Evolutionary conservation across 1,140 invertebrate species (phyloP).

Genomic region (Drosophila ohnishii): DNA sequence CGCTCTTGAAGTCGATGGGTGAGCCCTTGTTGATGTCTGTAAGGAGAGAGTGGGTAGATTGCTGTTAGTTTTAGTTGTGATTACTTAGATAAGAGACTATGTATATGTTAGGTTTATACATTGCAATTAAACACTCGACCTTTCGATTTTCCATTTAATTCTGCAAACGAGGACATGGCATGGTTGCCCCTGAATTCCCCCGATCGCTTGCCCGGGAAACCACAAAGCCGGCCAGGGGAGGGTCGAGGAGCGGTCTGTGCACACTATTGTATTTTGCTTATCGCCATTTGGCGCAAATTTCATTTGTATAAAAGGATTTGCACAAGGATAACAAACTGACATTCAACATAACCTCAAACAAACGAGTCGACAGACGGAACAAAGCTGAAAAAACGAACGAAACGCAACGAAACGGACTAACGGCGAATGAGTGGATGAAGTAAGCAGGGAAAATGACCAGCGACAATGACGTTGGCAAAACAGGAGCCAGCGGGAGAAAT

Average conservation of each 20-base stretch:
- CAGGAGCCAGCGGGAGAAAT: conserved; percentile 36
- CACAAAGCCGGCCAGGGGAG: conserved; percentile 1
- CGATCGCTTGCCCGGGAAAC: conserved; percentile 20
- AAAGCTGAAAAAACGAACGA: conserved; percentile 49
- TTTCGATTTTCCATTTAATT: conserved; percentile 44
- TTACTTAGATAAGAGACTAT: background rate
- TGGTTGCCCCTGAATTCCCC: background rate
- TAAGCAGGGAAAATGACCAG: conserved; percentile 75
- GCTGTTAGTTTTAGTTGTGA: background rate
- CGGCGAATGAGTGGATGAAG: conserved; percentile 55
- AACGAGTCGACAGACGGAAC: conserved; percentile 57
- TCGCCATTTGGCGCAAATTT: conserved; percentile 80
- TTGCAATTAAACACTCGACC: conserved; percentile 10
- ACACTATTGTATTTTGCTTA: conserved; percentile 79
- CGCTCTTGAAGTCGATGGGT: conserved; percentile 92
- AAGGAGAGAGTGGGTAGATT: conserved; percentile 6
- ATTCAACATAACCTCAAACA: conserved; percentile 82
- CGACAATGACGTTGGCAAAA: conserved; percentile 73
- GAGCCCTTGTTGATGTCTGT: conserved; percentile 94
- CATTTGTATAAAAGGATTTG: conserved; percentile 83
- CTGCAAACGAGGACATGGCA: conserved; percentile 12
- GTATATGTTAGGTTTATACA: background rate
- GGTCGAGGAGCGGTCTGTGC: conserved; percentile 1
- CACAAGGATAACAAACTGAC: conserved; percentile 80
- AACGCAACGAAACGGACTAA: conserved; percentile 26